A percentile compares a stretch with the other conserved stretches of the same genome.
These are phyloP conservation scores for Palloptera scutellata DNA, from an alignment of 2,888 invertebrate species.

Conservation along the genomic window DNA sequence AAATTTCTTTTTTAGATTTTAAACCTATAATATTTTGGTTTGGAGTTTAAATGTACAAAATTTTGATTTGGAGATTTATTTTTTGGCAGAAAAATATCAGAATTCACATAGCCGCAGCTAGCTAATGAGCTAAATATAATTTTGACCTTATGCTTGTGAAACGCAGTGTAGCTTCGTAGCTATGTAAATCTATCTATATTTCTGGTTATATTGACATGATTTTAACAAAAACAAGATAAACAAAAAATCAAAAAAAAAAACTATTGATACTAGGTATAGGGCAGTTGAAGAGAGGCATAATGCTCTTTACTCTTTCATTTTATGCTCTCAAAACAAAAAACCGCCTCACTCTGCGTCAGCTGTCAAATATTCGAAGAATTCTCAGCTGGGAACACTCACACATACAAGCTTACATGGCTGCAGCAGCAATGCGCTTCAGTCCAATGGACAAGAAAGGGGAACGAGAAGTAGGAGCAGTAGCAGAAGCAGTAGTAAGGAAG, in stretches of 20 bases:
- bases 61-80: no score
- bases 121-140: no score
- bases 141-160: no score
- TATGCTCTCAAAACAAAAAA: slow-evolving; percentile 6
- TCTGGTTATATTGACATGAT: background rate
- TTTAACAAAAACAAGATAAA: background rate
- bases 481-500: slow-evolving; percentile 3
- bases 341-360: slow-evolving; percentile 34
- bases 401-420: background rate
- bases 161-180: no score
- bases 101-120: no score
- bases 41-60: no score
- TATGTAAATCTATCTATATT: no score
- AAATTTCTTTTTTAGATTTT: no score
- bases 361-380: slow-evolving; percentile 1
- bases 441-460: background rate
- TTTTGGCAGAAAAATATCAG: no score
- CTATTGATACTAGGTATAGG: background rate
- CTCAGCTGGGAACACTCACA: no score
- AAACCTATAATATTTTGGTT: no score
- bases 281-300: background rate
- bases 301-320: slow-evolving; percentile 20
- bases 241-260: background rate
- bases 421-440: background rate
- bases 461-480: background rate